Percentiles rank a stretch among this genome's conserved stretches.
These are phyloP conservation scores for Pherbina coryleti DNA, from an alignment of 2,888 invertebrate species.

Conservation along the genomic window DNA sequence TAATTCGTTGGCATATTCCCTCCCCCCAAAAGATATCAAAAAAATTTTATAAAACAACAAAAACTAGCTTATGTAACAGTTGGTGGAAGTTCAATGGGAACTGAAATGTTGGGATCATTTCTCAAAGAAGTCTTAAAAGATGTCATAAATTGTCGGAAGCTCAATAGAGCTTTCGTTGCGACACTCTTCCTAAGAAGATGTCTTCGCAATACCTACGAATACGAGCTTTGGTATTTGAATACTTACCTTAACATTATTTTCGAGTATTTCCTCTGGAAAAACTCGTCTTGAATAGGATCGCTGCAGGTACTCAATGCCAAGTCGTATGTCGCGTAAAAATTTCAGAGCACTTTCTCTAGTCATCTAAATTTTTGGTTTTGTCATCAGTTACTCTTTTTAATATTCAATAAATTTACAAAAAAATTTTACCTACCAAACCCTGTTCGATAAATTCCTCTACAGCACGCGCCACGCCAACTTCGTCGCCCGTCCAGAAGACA, in stretches of 20 bases:
- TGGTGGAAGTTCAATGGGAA: too few relatives aligned
- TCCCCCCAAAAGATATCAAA: too few relatives aligned
- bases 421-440: conserved; percentile 76
- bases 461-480: conserved; percentile 81
- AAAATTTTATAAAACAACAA: too few relatives aligned
- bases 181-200: too few relatives aligned
- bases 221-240: too few relatives aligned
- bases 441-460: conserved; percentile 83
- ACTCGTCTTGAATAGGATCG: conserved; percentile 68
- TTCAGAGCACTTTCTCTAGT: conserved; percentile 80
- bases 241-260: conserved; percentile 62
- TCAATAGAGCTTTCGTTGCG: too few relatives aligned
- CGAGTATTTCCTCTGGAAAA: conserved; percentile 63
- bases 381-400: background rate
- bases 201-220: too few relatives aligned
- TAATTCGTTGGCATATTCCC: too few relatives aligned
- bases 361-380: conserved; percentile 71
- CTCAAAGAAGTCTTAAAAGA: too few relatives aligned
- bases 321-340: conserved; percentile 82
- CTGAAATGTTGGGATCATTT: too few relatives aligned
- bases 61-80: too few relatives aligned
- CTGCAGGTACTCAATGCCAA: conserved; percentile 79
- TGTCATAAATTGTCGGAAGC: too few relatives aligned
- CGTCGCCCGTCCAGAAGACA: conserved; percentile 86
- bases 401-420: background rate